Conservation (phyloP, 2,797 vertebrate species). For the Myotis pilosus region DNA sequence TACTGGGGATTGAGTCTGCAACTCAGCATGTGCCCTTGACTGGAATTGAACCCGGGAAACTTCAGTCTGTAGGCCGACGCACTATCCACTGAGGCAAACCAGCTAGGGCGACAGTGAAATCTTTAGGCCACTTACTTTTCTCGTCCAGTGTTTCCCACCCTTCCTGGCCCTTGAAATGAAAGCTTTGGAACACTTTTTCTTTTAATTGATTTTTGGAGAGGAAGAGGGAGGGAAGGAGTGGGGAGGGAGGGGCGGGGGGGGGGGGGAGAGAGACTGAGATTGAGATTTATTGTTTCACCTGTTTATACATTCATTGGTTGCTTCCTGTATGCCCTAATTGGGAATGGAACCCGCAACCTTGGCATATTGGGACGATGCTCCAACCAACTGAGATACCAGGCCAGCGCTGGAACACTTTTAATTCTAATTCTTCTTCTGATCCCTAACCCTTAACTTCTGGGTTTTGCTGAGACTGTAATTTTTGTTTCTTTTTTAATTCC, state of each 20-base stretch:
- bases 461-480: not conserved
- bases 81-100: no score
- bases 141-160: not conserved
- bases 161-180: not conserved
- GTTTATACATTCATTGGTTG: not conserved
- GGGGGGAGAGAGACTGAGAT: no score
- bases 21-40: no score
- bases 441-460: slow-evolving; percentile 27
- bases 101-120: not conserved
- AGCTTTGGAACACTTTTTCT: not conserved
- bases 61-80: no score
- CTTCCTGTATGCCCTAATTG: not conserved
- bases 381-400: not conserved
- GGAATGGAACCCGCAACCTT: not conserved
- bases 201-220: not conserved
- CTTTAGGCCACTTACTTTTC: not conserved
- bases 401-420: not conserved
- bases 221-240: no score
- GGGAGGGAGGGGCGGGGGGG: no score
- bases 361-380: not conserved
- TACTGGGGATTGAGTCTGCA: no score
- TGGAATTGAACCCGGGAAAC: no score
- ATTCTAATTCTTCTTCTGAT: slow-evolving; percentile 14
- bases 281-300: not conserved
- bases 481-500: slow-evolving; percentile 12